Evolutionary conservation across 2,113 vertebrate species (phyloP).

Genomic region (Sander lucioperca): DNA sequence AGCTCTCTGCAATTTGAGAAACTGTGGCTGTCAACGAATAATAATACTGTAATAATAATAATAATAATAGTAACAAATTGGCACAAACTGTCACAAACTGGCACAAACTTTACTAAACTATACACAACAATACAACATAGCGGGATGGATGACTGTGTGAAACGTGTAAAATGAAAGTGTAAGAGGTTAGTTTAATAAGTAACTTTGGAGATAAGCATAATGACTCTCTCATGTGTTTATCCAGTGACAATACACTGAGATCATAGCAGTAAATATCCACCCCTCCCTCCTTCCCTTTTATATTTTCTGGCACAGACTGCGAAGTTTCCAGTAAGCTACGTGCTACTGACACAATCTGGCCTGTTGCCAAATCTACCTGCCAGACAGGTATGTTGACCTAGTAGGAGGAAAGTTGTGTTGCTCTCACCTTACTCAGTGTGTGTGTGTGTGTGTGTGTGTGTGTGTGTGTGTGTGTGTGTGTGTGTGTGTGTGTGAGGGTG

Average conservation of each 20-base stretch:
- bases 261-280: conserved; percentile 53
- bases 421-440: background rate
- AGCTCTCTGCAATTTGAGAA: too few relatives aligned
- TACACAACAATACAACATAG: background rate
- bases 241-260: conserved; percentile 52
- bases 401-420: conserved; percentile 23
- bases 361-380: conserved; percentile 61
- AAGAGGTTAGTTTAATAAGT: conserved; percentile 53
- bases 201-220: conserved; percentile 17
- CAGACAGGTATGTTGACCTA: conserved; percentile 73
- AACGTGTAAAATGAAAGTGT: conserved; percentile 19
- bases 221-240: conserved; percentile 44
- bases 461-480: background rate
- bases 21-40: too few relatives aligned
- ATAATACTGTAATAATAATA: too few relatives aligned
- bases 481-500: background rate
- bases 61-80: too few relatives aligned
- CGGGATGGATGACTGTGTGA: background rate
- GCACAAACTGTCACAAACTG: too few relatives aligned
- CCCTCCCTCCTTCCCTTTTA: conserved; percentile 23
- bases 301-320: conserved; percentile 64
- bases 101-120: too few relatives aligned
- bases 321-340: conserved; percentile 76
- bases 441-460: conserved; percentile 19
- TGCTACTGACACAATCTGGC: conserved; percentile 58